phyloP scores from a whole-genome alignment of 2,113 vertebrate genomes.

The Dicerorhinus sumatrensis region DNA sequence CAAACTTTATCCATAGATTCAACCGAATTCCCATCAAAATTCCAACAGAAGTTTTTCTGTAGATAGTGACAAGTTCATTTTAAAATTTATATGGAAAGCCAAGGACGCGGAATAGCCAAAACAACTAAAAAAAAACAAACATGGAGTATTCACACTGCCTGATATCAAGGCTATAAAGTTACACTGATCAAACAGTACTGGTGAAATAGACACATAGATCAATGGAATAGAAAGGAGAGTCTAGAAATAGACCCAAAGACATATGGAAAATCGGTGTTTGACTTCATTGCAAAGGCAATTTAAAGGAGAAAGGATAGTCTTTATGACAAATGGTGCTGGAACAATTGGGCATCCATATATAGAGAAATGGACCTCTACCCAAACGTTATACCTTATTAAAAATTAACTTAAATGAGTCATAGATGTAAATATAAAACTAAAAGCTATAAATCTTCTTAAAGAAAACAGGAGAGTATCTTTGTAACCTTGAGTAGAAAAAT shows the following conservation, averaged over 20 bases:
- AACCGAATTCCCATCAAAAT: neutral
- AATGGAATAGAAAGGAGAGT: neutral
- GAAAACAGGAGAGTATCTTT: neutral
- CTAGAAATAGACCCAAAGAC: neutral
- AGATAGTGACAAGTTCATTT: neutral
- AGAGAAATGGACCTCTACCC: neutral
- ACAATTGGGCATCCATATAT: neutral
- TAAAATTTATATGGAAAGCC: neutral
- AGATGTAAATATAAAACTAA: neutral
- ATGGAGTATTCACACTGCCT: neutral
- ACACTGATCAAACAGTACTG: neutral
- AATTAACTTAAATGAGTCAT: neutral
- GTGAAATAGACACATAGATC: neutral
- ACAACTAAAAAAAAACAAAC: neutral
- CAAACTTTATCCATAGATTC: neutral
- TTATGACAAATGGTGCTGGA: neutral
- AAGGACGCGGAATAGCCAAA: neutral
- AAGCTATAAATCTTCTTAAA: neutral
- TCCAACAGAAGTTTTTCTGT: neutral
- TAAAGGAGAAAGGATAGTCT: neutral
- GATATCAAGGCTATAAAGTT: neutral
- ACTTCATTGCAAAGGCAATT: neutral
- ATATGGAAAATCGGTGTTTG: neutral
- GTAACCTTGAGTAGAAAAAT: neutral
- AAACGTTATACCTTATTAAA: neutral